Percentiles rank a stretch among this genome's conserved stretches.
Conservation (phyloP, 1,140 invertebrate genomes). For the Cyrtorhinus lividipennis region DNA sequence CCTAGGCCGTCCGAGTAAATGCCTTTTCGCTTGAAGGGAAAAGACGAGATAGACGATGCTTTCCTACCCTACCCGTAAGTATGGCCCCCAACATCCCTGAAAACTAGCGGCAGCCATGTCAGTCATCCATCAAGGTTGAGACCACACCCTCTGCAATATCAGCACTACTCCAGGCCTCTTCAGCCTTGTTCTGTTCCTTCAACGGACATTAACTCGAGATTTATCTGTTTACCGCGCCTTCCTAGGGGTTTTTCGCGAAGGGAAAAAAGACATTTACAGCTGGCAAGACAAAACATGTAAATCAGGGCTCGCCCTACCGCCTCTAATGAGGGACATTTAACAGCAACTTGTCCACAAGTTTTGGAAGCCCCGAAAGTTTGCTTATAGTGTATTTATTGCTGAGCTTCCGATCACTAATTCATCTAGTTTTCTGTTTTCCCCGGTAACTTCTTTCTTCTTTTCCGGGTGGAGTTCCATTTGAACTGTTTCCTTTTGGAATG, state of each 20-base stretch:
- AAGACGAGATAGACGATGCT: too few relatives aligned
- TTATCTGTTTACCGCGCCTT: conserved; percentile 2
- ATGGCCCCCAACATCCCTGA: too few relatives aligned
- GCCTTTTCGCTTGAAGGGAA: too few relatives aligned
- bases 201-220: not conserved
- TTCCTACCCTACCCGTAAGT: too few relatives aligned
- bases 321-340: conserved; percentile 9
- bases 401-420: not conserved
- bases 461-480: too few relatives aligned
- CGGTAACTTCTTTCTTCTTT: too few relatives aligned
- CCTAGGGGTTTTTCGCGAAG: too few relatives aligned
- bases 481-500: too few relatives aligned
- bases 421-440: not conserved
- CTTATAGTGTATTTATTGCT: not conserved
- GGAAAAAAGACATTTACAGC: too few relatives aligned
- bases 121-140: conserved; percentile 10
- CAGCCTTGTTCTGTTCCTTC: not conserved
- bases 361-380: not conserved
- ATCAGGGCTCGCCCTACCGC: not conserved
- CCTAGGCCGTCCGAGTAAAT: too few relatives aligned
- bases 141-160: conserved; percentile 7
- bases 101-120: too few relatives aligned
- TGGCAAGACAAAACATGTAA: conserved; percentile 8
- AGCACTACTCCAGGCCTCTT: not conserved
- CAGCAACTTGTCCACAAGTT: not conserved